Evolutionary conservation across 2,113 vertebrate genomes (phyloP).

Genomic region (Anser cygnoides): DNA sequence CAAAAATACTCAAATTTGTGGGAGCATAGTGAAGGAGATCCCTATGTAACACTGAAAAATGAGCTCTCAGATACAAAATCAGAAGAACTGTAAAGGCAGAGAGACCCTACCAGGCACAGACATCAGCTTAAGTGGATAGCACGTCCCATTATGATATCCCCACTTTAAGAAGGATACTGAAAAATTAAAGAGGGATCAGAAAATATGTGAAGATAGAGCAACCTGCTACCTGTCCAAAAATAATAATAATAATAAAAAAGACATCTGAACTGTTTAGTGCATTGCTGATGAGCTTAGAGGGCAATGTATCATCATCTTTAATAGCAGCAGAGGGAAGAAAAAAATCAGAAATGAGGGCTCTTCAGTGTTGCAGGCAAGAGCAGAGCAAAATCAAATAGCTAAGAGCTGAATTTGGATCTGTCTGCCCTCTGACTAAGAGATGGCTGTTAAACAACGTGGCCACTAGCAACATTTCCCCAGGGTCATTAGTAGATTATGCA

Average conservation of each 20-base stretch:
- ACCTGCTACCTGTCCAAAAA: not conserved
- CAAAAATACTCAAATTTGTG: not conserved
- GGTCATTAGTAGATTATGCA: not conserved
- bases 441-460: not conserved
- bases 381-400: not conserved
- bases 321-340: not conserved
- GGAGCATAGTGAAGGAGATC: not conserved
- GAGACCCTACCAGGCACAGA: not conserved
- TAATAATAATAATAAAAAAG: not conserved
- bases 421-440: not conserved
- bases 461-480: not conserved
- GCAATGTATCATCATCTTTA: not conserved
- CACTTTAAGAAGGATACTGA: not conserved
- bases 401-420: not conserved
- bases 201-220: not conserved
- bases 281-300: not conserved
- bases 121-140: accelerated
- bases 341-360: not conserved
- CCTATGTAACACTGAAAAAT: not conserved
- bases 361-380: not conserved
- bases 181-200: not conserved
- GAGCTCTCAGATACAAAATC: not conserved
- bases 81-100: not conserved
- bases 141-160: not conserved
- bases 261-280: not conserved